These are phyloP conservation scores for Esox masquinongy DNA, from an alignment of 2,797 vertebrate genomes.

Conservation along the genomic window DNA sequence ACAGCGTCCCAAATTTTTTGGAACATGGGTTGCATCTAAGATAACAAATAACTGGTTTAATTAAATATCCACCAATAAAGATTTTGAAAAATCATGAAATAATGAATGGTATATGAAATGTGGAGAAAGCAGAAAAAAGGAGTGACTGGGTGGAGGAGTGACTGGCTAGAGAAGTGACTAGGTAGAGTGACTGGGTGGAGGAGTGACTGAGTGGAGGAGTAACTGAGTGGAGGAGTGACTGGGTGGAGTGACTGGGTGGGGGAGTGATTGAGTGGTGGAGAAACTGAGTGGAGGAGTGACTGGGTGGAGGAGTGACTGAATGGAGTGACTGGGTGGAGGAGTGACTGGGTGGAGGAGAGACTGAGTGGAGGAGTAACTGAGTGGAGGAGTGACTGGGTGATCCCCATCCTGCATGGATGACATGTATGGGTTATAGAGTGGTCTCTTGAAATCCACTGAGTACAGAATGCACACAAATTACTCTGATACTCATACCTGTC, in stretches of 20 bases:
- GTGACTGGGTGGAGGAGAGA: too few relatives aligned
- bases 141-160: slow-evolving; percentile 25
- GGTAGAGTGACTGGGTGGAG: slow-evolving; percentile 8
- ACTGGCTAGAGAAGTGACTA: slow-evolving; percentile 19
- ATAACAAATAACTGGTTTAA: background rate
- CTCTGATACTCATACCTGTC: slow-evolving; percentile 33
- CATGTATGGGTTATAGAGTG: slow-evolving; percentile 34
- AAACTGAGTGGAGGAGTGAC: too few relatives aligned
- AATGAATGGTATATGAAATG: background rate
- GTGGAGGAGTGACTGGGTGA: slow-evolving; percentile 27
- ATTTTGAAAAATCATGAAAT: background rate
- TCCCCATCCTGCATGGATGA: slow-evolving; percentile 50
- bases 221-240: slow-evolving; percentile 1
- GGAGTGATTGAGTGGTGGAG: too few relatives aligned
- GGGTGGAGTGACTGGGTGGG: too few relatives aligned
- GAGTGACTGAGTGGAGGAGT: background rate
- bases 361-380: background rate
- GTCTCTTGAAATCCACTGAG: slow-evolving; percentile 16
- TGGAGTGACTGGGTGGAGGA: too few relatives aligned
- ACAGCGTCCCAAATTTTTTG: too few relatives aligned
- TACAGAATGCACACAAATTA: slow-evolving; percentile 21
- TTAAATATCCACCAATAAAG: background rate
- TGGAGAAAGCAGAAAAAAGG: background rate
- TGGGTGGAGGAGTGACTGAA: too few relatives aligned
- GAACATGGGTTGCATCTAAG: too few relatives aligned